Evolutionary conservation across 2,888 invertebrate species (phyloP), one percentile per base, ranked within the genome.

Genomic region (Rambutsinella grinnellia): DNA sequence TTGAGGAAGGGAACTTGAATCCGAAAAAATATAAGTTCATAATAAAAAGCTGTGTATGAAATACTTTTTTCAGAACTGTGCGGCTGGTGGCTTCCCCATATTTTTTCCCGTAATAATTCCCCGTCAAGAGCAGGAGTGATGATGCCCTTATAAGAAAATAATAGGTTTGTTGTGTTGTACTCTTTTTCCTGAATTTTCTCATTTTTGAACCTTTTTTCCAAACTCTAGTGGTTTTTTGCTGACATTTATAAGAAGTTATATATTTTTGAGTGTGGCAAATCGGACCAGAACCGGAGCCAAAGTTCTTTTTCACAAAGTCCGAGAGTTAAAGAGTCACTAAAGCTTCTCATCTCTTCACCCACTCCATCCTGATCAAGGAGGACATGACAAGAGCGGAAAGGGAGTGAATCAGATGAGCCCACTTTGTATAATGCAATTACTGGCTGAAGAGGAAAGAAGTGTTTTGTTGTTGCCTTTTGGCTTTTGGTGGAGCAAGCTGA

Each of bases 121-220:
- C 51, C 21, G 63, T 63, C 51, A 53, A 24, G 36, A 57, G 2
- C 57, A 57, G 13, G 57, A 21, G 57, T 26, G 57, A 24, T 24
- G 24, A 21, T 57, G 57, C n/a, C 57, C 57, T 57, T 57, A 57
- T 57, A 57, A n/a, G n/a, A n/a, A n/a, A n/a, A n/a, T n/a, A n/a
- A n/a, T n/a, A n/a, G n/a, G n/a, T n/a, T n/a, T n/a, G n/a, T n/a
- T n/a, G n/a, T n/a, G n/a, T n/a, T n/a, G n/a, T n/a, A n/a, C n/a
- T n/a, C n/a, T n/a, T n/a, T n/a, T n/a, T n/a, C n/a, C n/a, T n/a
- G n/a, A n/a, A n/a, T n/a, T n/a, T n/a, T n/a, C n/a, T n/a, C n/a
- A n/a, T n/a, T n/a, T n/a, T n/a, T n/a, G n/a, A n/a, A n/a, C n/a
- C n/a, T n/a, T n/a, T n/a, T 56, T 56, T 2, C 21, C 19, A 6